Evolutionary conservation across 2,113 vertebrate genomes (phyloP), one percentile per base, ranked within the genome.

Genomic region (Craseonycteris thonglongyai): DNA sequence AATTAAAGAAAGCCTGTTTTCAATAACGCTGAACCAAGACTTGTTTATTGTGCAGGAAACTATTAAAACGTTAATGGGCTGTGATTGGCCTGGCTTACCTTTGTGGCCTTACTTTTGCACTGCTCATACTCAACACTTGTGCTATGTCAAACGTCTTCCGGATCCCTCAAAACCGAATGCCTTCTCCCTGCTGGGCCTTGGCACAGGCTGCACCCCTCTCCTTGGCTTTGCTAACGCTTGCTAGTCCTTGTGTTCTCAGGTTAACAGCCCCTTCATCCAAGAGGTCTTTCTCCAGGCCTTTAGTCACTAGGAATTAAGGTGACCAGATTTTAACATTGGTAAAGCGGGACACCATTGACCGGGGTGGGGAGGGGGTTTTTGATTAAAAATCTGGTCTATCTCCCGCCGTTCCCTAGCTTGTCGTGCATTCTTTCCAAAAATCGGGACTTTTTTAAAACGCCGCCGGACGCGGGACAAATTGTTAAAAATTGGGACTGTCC

Each of bases 1-100:
- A 96, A 96, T 97, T 96, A 96, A 95, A 96, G 89, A 92, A 93
- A 94, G 76, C 24, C 95, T 94, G 92, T 88, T 97, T 97, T 92
- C 90, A 95, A 90, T 95, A 96, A 95, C 5, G 63, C 65, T 58
- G 88, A 94, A 92, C 94, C 85, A 84, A 96, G 96, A 95, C 90
- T 95, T 96, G 87, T 95, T 97, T 96, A 96, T 88, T 84, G 84
- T 90, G 84, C 92, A 96, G 96, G 94, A 96, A 95, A 85, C 92
- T 83, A 93, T 95, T 95, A 95, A 94, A 94, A 75, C 38, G 47
- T 89, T 93, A 97, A 96, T 87, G 84, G 84, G 72, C 88, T 11
- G 0, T 66, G 83, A 72, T 61, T 83, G 47, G 87, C 83, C 58
- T 47, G 0, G 6, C 49, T 90, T 66, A 92, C 96, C 95, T 95